Conservation (phyloP, 2,888 invertebrate genomes). For the Erynnis tages region DNA sequence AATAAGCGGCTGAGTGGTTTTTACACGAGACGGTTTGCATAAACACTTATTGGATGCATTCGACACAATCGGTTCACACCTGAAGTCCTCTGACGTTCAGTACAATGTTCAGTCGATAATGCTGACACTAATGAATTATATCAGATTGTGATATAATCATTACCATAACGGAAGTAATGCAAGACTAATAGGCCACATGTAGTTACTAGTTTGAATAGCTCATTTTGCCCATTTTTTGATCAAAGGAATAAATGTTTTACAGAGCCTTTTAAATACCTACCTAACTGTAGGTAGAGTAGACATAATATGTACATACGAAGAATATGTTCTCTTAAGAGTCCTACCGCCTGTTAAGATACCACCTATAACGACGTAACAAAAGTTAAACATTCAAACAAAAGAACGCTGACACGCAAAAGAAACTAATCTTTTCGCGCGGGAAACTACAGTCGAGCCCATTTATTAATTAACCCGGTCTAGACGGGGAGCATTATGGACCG, state of each 20-base stretch:
- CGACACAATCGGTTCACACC: slow-evolving; percentile 18
- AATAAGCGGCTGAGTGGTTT: slow-evolving; percentile 37
- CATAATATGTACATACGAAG: too few relatives aligned
- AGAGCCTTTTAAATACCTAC: too few relatives aligned
- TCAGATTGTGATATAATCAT: background rate
- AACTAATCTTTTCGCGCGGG: slow-evolving; percentile 45
- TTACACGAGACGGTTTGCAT: slow-evolving; percentile 70
- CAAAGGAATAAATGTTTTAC: too few relatives aligned
- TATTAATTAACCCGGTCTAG: slow-evolving; percentile 56
- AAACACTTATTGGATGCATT: slow-evolving; percentile 26
- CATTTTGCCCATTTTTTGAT: too few relatives aligned
- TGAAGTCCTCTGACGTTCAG: background rate
- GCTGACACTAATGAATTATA: background rate
- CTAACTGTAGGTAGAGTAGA: too few relatives aligned
- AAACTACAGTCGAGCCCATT: slow-evolving; percentile 45
- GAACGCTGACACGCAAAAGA: slow-evolving; percentile 28
- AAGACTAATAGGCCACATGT: too few relatives aligned
- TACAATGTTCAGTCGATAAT: slow-evolving; percentile 1
- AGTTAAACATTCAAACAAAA: background rate
- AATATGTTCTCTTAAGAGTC: too few relatives aligned
- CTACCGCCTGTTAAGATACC: too few relatives aligned
- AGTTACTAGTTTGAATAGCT: too few relatives aligned
- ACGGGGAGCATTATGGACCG: slow-evolving; percentile 46
- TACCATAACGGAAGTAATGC: background rate
- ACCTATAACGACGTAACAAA: too few relatives aligned